Percentiles rank a stretch among this genome's conserved stretches.
Conservation (phyloP, 2,797 vertebrate species). For the Tragopan temminckii region DNA sequence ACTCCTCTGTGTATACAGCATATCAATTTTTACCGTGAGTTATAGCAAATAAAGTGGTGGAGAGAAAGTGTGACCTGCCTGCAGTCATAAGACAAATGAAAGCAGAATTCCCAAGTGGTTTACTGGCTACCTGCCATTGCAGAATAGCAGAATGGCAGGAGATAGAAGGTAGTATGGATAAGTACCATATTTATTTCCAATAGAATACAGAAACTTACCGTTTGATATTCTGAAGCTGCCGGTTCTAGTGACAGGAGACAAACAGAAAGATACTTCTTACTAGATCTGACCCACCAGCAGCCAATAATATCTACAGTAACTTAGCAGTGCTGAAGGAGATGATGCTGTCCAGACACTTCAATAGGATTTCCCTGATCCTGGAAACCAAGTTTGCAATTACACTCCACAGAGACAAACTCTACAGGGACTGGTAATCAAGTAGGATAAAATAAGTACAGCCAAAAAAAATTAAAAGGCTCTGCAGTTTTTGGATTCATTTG, state of each 20-base stretch:
- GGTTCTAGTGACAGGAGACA: neutral
- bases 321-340: neutral
- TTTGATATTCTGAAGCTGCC: neutral
- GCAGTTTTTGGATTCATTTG: neutral
- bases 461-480: neutral
- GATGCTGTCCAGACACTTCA: neutral
- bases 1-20: neutral
- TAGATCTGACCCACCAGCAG: conserved; percentile 5
- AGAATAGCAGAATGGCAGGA: neutral
- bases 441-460: neutral
- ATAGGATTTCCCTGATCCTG: neutral
- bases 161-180: conserved; percentile 16
- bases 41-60: neutral
- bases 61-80: neutral
- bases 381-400: neutral
- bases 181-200: conserved; percentile 20
- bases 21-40: conserved; percentile 14
- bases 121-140: conserved; percentile 46
- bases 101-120: conserved; percentile 30
- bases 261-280: conserved; percentile 40
- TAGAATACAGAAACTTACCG: conserved; percentile 17
- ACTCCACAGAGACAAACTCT: neutral
- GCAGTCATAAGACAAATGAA: neutral
- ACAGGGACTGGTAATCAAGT: neutral
- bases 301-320: neutral